Percentiles rank a stretch among this genome's conserved stretches.
Conservation (phyloP, 2,113 vertebrate species). For the Nyctibius bracteatus region DNA sequence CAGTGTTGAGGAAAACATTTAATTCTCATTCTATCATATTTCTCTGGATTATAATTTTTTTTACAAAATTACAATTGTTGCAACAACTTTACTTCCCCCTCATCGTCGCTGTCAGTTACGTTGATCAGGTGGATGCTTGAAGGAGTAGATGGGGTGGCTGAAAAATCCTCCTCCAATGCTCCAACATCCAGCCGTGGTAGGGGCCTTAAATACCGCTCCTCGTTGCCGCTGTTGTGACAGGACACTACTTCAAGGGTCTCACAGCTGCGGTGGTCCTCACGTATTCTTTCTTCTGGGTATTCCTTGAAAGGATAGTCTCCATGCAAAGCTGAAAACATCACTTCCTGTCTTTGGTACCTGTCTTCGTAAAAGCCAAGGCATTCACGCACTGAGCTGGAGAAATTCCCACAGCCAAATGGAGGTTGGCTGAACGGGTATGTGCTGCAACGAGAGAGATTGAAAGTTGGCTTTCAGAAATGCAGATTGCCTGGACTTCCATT, state of each 20-base stretch:
- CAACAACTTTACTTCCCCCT: constrained; percentile 73
- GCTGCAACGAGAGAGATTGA: constrained; percentile 62
- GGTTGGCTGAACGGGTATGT: constrained; percentile 70
- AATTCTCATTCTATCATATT: constrained; percentile 40
- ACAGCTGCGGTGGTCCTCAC: constrained; percentile 7
- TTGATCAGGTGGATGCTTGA: constrained; percentile 68
- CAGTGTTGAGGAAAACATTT: constrained; percentile 54
- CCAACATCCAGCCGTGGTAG: constrained; percentile 56
- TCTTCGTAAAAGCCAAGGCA: constrained; percentile 67
- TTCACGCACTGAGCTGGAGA: constrained; percentile 64
- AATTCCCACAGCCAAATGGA: constrained; percentile 63
- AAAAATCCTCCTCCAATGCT: constrained; percentile 68
- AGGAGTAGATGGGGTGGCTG: constrained; percentile 44
- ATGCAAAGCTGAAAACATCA: constrained; percentile 61
- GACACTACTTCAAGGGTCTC: constrained; percentile 22
- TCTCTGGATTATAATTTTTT: not conserved
- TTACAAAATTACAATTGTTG: constrained; percentile 73
- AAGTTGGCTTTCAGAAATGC: not conserved
- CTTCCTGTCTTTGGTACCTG: constrained; percentile 63
- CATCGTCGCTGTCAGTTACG: constrained; percentile 72
- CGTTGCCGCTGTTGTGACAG: constrained; percentile 27
- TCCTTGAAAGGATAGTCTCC: constrained; percentile 60
- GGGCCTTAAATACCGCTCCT: constrained; percentile 47
- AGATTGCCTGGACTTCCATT: not conserved
- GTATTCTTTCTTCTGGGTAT: constrained; percentile 8